These are phyloP conservation scores for Vanessa atalanta DNA, from an alignment of 1,140 invertebrate genomes.

Conservation along the genomic window DNA sequence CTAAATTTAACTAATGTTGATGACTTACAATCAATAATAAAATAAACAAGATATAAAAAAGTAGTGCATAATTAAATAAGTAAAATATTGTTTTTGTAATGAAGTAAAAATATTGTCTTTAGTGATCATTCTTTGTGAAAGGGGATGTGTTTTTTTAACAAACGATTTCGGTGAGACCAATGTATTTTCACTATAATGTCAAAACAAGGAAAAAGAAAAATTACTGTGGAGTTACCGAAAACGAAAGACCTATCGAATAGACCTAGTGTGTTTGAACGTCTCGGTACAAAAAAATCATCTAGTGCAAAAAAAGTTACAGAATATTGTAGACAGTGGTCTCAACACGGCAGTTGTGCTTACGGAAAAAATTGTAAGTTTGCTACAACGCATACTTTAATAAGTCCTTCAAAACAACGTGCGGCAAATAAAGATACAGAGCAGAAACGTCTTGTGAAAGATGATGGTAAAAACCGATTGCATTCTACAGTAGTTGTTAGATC, in stretches of 20 bases:
- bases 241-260: slow-evolving; percentile 83
- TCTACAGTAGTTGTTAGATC: slow-evolving; percentile 84
- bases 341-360: slow-evolving; percentile 87
- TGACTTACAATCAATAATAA: not conserved
- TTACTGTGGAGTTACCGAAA: slow-evolving; percentile 87
- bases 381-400: slow-evolving; percentile 86
- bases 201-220: slow-evolving; percentile 89
- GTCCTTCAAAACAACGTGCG: slow-evolving; percentile 86
- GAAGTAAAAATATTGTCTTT: not conserved
- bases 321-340: slow-evolving; percentile 88
- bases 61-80: not conserved
- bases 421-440: slow-evolving; percentile 85
- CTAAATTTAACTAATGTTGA: not conserved
- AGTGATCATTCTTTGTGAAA: slow-evolving; percentile 12
- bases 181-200: slow-evolving; percentile 84
- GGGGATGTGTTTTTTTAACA: slow-evolving; percentile 36
- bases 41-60: not conserved
- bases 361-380: slow-evolving; percentile 89
- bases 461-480: slow-evolving; percentile 84
- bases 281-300: slow-evolving; percentile 86
- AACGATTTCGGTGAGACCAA: slow-evolving; percentile 63
- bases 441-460: slow-evolving; percentile 82
- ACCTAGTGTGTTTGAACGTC: slow-evolving; percentile 89
- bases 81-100: not conserved
- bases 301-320: slow-evolving; percentile 81